phyloP scores from a whole-genome alignment of 2,113 vertebrate genomes.

The Cairina moschata region DNA sequence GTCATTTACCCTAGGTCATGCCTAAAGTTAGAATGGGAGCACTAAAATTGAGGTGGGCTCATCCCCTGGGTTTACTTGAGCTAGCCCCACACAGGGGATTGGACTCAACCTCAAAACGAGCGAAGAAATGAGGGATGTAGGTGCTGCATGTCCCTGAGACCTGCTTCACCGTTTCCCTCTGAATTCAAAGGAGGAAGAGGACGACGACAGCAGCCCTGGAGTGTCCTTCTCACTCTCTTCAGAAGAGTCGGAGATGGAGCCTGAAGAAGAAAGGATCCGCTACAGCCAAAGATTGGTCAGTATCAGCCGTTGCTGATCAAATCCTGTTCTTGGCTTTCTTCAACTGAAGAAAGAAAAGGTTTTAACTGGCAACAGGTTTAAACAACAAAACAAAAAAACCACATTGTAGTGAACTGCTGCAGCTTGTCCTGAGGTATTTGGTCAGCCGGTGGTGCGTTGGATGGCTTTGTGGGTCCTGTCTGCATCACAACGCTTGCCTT shows the following conservation, averaged over 20 bases:
- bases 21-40: not conserved
- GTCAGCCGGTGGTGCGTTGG: not conserved
- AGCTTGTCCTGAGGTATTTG: not conserved
- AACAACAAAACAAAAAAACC: fast-evolving
- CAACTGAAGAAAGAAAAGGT: not conserved
- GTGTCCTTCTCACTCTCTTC: constrained; percentile 79
- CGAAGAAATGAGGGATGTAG: not conserved
- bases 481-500: not conserved
- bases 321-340: not conserved
- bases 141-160: not conserved
- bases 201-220: constrained; percentile 78
- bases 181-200: constrained; percentile 77
- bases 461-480: not conserved
- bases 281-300: constrained; percentile 98
- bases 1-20: not conserved
- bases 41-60: not conserved
- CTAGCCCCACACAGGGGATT: fast-evolving
- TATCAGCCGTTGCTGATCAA: not conserved
- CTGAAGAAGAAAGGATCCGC: constrained; percentile 89
- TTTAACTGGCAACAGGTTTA: not conserved
- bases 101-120: not conserved
- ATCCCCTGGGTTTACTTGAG: not conserved
- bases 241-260: constrained; percentile 82
- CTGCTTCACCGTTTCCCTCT: constrained; percentile 55
- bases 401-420: not conserved